Evolutionary conservation across 2,113 vertebrate species (phyloP), one percentile per base, ranked within the genome.

Genomic region (Trogon melanurus): DNA sequence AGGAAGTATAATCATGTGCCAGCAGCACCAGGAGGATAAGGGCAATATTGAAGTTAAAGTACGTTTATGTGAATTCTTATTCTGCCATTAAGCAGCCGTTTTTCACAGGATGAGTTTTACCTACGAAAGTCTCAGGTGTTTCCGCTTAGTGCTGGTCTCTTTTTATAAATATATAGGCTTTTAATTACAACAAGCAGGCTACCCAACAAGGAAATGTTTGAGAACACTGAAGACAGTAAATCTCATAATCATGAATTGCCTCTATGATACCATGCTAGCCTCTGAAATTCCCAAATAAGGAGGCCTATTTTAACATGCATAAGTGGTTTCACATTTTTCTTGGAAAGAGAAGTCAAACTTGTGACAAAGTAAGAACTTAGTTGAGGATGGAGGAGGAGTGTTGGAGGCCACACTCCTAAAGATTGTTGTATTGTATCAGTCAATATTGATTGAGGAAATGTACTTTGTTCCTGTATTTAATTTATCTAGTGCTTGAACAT

Each of bases 211-310:
- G 88, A 91, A 88, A 79, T 51, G 54, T 85, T 95, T 96, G 95
- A 97, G 75, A 86, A 86, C 38, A 69, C 73, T 95, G 89, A 95
- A 85, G 92, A 75, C 78, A 80, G 90, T 97, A 97, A 97, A 95
- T 84, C 93, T 72, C 51, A 48, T 44, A n/a, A 82, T 34, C 56
- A 62, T 97, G 97, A 98, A 91, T 97, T 10, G 85, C 82, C 56
- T 86, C 70, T 88, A 8, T 70, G 84, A 84, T 87, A 79, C 72
- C 61, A 76, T 48, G 47, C 16, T 91, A 69, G 47, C 51, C 8
- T 17, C 78, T 66, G 66, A 93, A 93, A 95, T 54, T 82, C 57
- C 53, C 79, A 85, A 13, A 27, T 71, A 74, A 69, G 71, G 81
- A 74, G 27, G 48, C 48, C 20, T 83, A 34, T 80, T 79, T 69